Evolutionary conservation across 2,113 vertebrate genomes (phyloP).

Genomic region (Taxidea taxus): DNA sequence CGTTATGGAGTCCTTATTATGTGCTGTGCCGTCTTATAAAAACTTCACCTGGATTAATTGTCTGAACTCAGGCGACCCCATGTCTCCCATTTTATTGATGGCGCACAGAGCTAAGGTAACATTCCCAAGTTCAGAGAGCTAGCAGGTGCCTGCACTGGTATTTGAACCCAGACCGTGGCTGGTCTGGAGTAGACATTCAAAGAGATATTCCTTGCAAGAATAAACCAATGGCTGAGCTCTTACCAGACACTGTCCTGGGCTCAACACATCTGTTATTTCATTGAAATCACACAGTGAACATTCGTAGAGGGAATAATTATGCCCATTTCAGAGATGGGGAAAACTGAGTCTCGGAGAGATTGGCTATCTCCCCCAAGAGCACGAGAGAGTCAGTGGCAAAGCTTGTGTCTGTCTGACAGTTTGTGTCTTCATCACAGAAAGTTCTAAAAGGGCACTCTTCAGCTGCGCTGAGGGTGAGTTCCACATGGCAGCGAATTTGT

Average conservation of each 20-base stretch:
- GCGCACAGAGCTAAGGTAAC: neutral
- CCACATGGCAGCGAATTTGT: neutral
- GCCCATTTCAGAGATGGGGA: neutral
- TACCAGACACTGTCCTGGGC: neutral
- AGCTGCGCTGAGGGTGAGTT: neutral
- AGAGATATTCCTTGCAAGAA: neutral
- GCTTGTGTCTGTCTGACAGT: neutral
- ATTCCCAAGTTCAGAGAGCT: neutral
- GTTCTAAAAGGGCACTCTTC: neutral
- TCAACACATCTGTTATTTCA: neutral
- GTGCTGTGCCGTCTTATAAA: neutral
- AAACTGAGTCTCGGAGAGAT: neutral
- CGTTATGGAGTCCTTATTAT: neutral
- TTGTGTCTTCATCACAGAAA: rapidly evolving
- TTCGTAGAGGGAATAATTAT: neutral
- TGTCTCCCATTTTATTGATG: neutral
- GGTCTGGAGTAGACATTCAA: neutral
- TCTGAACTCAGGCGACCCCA: neutral
- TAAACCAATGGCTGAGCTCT: neutral
- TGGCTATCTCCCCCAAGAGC: neutral
- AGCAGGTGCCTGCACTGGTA: too few species aligned
- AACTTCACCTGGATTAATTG: neutral
- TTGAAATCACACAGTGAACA: neutral
- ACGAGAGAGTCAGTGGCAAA: too few species aligned
- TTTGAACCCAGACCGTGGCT: neutral